Evolutionary conservation across 2,797 vertebrate genomes (phyloP), one percentile per base, ranked within the genome.

Genomic region (Mycteria americana): DNA sequence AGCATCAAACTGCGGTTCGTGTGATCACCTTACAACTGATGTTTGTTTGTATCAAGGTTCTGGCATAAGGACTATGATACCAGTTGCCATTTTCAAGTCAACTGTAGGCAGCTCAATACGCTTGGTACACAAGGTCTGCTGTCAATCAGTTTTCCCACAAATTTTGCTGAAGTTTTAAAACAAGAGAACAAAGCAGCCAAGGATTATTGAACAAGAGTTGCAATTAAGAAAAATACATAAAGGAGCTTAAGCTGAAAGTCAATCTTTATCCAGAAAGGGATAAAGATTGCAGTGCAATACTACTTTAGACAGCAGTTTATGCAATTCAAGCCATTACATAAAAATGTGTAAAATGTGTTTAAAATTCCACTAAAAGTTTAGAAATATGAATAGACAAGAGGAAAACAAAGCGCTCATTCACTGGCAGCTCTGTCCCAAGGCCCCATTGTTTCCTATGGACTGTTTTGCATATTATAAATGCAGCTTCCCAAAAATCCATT

Each of bases 391-490:
- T 93, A 95, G 86, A 94, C 92, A 63, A 95, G 89, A 82, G 68
- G 88, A 92, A 90, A 97, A 97, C 97, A 98, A 97, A 97, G 96
- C 64, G 59, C 72, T 88, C 93, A 96, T 97, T 97, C 95, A 96
- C 57, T 59, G 63, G 85, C 91, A 96, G 94, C 48, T 88, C 97
- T 92, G 96, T 87, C 86, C 93, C 81, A 95, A 96, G 31, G 81
- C 70, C 46, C 68, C 56, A 89, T 96, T 97, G 95, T 97, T 96
- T 96, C 89, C 74, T 85, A 95, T 81, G 59, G 74, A 75, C 91
- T 90, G n/a, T 92, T 97, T 81, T 85, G 88, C 93, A 95, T 91
- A 92, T 96, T 88, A 94, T 77, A 92, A 94, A 96, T 24, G n/a
- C 63, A 39, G 92, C 88, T 91, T 96, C 86, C 96, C 88, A 85